Percentiles rank a stretch among this genome's conserved stretches.
Conservation (phyloP, 1,140 invertebrate species). For the Heliconius melpomene region DNA sequence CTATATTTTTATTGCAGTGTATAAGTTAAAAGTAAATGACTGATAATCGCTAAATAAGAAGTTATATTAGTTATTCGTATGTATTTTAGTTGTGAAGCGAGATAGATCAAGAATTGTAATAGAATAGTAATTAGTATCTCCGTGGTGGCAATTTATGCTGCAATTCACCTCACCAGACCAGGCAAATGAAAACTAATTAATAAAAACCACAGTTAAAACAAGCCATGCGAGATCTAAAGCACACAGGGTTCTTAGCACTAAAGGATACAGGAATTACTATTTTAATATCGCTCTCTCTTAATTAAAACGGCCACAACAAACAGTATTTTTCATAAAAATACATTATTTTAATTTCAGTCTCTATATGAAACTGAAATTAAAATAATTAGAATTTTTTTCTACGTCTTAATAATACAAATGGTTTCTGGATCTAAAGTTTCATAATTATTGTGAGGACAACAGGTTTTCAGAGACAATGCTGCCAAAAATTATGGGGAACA, state of each 20-base stretch:
- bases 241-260: background rate
- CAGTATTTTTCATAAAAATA: background rate
- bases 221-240: background rate
- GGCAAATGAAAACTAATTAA: too few species aligned
- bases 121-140: too few species aligned
- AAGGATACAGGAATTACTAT: background rate
- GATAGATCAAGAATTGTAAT: too few species aligned
- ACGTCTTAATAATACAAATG: background rate
- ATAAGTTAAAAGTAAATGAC: background rate
- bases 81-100: too few species aligned
- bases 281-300: constrained; percentile 5
- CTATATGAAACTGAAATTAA: background rate
- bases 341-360: constrained; percentile 1
- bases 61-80: too few species aligned
- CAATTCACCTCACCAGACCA: too few species aligned
- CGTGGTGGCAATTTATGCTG: background rate
- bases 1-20: background rate
- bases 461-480: background rate
- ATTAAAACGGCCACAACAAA: background rate
- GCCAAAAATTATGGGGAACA: constrained; percentile 8
- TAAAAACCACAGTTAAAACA: too few species aligned
- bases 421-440: constrained; percentile 5
- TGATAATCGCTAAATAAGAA: too few species aligned
- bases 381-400: background rate
- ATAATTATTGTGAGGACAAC: background rate